These are phyloP conservation scores for Phoebastria nigripes DNA, from an alignment of 2,797 vertebrate species.

Conservation along the genomic window DNA sequence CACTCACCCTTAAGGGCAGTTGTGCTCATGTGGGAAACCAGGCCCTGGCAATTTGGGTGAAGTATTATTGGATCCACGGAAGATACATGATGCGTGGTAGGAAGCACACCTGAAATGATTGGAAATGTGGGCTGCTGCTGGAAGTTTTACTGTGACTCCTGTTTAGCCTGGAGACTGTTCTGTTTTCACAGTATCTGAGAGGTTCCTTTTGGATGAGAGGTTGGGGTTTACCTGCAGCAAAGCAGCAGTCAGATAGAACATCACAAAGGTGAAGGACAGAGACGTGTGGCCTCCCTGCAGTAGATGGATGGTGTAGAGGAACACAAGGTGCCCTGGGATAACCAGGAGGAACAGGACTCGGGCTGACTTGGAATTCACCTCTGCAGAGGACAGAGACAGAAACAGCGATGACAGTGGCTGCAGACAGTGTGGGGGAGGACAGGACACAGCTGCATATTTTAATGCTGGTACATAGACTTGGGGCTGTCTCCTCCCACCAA, in stretches of 20 bases:
- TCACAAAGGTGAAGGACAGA: constrained; percentile 78
- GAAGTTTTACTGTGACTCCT: neutral
- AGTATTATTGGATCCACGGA: neutral
- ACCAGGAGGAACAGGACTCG: constrained; percentile 90
- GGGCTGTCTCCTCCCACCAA: neutral
- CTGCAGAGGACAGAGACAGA: constrained; percentile 71
- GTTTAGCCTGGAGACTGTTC: neutral
- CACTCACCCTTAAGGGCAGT: neutral
- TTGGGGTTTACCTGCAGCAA: constrained; percentile 84
- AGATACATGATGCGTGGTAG: neutral
- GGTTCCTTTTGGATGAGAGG: neutral
- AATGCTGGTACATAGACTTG: neutral
- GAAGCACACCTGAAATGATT: neutral
- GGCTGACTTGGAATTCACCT: constrained; percentile 90
- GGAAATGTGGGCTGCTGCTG: neutral
- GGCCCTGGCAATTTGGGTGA: neutral
- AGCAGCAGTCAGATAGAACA: constrained; percentile 86
- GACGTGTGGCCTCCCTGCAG: constrained; percentile 83
- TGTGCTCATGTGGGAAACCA: neutral
- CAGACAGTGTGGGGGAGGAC: neutral
- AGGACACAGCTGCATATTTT: neutral
- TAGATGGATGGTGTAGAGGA: constrained; percentile 87
- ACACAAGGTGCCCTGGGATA: constrained; percentile 89
- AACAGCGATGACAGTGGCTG: neutral
- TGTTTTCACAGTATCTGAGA: neutral